A percentile compares a stretch with the other conserved stretches of the same genome.
Evolutionary conservation across 2,888 invertebrate genomes (phyloP).

Genomic region (Stenotaenia linearis): DNA sequence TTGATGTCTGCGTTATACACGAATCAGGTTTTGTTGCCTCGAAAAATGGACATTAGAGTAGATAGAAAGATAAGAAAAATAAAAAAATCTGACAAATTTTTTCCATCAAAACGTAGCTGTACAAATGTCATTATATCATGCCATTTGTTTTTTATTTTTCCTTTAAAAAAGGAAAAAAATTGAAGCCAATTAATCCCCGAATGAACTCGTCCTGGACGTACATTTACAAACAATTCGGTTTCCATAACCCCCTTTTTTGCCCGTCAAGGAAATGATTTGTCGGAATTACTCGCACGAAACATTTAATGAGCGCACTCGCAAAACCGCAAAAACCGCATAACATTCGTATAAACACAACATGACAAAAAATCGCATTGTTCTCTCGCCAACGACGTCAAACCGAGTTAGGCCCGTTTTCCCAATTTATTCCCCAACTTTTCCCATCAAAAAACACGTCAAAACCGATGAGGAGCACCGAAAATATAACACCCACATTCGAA

Average conservation of each 20-base stretch:
- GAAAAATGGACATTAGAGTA: not conserved
- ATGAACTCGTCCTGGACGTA: not conserved
- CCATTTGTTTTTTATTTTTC: not conserved
- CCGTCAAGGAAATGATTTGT: slow-evolving; percentile 15
- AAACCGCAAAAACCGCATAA: not conserved
- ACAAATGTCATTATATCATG: not conserved
- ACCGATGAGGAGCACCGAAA: not conserved
- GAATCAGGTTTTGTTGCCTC: not conserved
- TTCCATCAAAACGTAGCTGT: not conserved
- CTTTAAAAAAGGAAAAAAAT: not conserved
- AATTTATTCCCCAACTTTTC: not conserved
- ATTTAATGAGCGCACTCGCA: not conserved
- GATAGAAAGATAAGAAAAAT: not conserved
- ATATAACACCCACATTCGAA: not conserved
- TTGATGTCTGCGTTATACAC: no score
- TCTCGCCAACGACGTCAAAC: not conserved
- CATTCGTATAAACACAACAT: not conserved
- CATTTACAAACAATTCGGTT: not conserved
- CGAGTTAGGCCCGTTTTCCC: not conserved
- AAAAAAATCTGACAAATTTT: slow-evolving; percentile 2
- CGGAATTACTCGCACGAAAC: not conserved
- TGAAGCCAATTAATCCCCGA: not conserved
- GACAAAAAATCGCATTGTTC: not conserved
- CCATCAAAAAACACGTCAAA: not conserved
- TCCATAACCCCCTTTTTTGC: not conserved